phyloP scores from a whole-genome alignment of 1,140 invertebrate genomes.

The Acarapis woodi region DNA sequence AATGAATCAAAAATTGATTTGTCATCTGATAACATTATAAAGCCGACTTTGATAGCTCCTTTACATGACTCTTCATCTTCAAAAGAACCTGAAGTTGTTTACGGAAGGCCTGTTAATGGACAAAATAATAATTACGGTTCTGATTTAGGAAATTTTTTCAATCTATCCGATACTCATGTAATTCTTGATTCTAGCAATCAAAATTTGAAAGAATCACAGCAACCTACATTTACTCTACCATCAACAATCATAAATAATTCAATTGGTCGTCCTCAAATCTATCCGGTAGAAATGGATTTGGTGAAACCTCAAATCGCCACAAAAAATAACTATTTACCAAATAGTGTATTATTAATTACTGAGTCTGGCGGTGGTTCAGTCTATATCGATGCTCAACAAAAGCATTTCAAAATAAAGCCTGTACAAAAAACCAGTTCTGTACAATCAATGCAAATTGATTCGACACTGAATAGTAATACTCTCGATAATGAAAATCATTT shows the following conservation, averaged over 20 bases:
- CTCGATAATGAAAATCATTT: neutral
- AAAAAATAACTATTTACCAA: neutral
- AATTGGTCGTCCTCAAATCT: constrained; percentile 8
- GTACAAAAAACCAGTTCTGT: neutral
- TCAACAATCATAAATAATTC: neutral
- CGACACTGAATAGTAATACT: neutral
- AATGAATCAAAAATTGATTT: constrained; percentile 1
- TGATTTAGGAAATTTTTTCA: neutral
- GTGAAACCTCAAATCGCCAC: constrained; percentile 8
- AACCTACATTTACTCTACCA: neutral
- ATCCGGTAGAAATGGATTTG: constrained; percentile 11
- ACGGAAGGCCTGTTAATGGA: constrained; percentile 11
- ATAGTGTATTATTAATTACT: neutral
- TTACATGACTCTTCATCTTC: constrained; percentile 6
- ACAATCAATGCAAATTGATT: constrained; percentile 3
- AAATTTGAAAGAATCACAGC: neutral
- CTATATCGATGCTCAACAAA: constrained; percentile 2
- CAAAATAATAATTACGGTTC: neutral
- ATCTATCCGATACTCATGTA: neutral
- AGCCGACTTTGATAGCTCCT: constrained; percentile 2
- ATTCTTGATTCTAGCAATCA: neutral
- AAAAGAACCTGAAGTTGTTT: constrained; percentile 10
- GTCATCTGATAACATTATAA: neutral
- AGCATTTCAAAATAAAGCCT: constrained; percentile 2
- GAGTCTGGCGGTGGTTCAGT: constrained; percentile 1